These are phyloP conservation scores for Puffinus mauretanicus DNA, from an alignment of 2,113 vertebrate genomes.

Conservation along the genomic window DNA sequence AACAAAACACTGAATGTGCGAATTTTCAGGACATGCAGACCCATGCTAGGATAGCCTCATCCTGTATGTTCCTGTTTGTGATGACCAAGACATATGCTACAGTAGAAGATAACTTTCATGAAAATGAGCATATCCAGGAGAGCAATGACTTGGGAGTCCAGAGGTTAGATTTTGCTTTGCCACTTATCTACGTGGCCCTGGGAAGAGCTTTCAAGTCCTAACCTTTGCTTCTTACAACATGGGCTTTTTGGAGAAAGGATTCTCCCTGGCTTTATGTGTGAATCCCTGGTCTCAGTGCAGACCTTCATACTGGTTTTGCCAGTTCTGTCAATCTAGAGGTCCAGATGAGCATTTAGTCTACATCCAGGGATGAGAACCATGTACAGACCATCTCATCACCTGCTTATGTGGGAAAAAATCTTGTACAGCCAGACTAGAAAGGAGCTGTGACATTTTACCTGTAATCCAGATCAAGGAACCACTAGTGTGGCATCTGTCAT, in stretches of 20 bases:
- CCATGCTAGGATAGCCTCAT: not conserved
- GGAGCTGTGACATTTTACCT: not conserved
- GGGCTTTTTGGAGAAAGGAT: not conserved
- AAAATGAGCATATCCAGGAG: not conserved
- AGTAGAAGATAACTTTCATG: not conserved
- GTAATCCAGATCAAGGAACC: not conserved
- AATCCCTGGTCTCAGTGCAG: not conserved
- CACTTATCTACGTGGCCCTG: rapidly evolving
- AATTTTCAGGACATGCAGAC: not conserved
- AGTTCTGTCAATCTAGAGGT: not conserved
- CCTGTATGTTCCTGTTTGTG: not conserved
- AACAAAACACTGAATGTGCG: not conserved
- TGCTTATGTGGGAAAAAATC: not conserved
- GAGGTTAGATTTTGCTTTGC: not conserved
- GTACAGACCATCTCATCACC: not conserved
- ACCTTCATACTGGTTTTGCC: not conserved
- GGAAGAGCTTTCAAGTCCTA: not conserved
- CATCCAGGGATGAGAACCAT: not conserved
- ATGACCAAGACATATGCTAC: not conserved
- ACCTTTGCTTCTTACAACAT: not conserved
- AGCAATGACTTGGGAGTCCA: not conserved
- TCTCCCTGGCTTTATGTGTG: not conserved
- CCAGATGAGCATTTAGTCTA: not conserved
- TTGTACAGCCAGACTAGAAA: not conserved
- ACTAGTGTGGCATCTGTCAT: not conserved